These are phyloP conservation scores for Urocynchramus pylzowi DNA, from an alignment of 2,113 vertebrate genomes.

Conservation along the genomic window DNA sequence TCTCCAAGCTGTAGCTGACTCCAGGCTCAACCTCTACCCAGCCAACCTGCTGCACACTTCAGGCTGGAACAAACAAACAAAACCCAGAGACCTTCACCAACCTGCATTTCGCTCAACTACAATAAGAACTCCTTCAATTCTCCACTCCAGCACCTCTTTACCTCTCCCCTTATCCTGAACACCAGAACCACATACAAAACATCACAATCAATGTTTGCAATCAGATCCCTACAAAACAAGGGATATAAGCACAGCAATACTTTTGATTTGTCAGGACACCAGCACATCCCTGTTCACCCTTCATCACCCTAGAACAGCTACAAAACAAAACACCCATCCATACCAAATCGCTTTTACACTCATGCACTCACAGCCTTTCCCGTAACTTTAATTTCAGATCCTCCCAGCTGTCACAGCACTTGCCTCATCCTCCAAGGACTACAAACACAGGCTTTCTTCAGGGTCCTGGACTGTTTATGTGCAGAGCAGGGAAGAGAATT, in stretches of 20 bases:
- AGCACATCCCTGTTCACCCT: neutral
- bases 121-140: neutral
- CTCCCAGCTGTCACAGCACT: constrained; percentile 22
- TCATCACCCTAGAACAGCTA: neutral
- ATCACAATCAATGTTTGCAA: neutral
- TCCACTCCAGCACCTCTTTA: neutral
- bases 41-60: neutral
- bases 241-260: neutral
- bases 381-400: neutral
- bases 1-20: neutral
- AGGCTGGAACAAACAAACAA: neutral
- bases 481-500: neutral
- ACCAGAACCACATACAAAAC: neutral
- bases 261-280: neutral
- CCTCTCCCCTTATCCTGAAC: neutral
- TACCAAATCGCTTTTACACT: neutral
- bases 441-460: constrained; percentile 31
- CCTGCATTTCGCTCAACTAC: rapidly evolving
- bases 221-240: neutral
- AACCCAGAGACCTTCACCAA: neutral
- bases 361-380: neutral
- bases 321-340: neutral
- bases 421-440: constrained; percentile 31
- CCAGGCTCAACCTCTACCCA: neutral
- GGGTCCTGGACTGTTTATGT: constrained; percentile 13